Base-by-base conservation (phyloP, 2,888 invertebrate genomes). In the Ellobium chinense region DNA sequence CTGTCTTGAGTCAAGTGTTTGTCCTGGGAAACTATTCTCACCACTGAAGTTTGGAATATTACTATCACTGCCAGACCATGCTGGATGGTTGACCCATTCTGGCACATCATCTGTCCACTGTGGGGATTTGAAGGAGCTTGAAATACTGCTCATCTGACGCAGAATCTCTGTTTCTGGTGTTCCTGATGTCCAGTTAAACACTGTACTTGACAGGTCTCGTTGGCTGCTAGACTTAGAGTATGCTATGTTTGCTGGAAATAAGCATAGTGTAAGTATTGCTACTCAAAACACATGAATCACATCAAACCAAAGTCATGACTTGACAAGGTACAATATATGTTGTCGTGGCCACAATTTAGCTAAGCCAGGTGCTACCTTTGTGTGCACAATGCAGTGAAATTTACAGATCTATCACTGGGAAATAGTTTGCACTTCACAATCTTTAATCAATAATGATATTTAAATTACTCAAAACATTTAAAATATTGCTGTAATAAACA, bases 151-250 rank as follows among this genome's bases (percentile, higher is more conserved):
- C 14, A n/a, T n/a, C 7, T 27, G 9, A 7, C n/a, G 21, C 5
- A 60, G 5, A 5, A 60, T n/a, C 9, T 60, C 60, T 7, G 9
- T 60, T 24, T 60, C 60, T n/a, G n/a, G n/a, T n/a, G 7, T 7
- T 14, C 60, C 60, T 14, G 60, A 60, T n/a, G 60, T 60, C 60
- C 60, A 60, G 60, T 60, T 60, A 27, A 60, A 60, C 5, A 60
- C 60, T 24, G n/a, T 60, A 27, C 60, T 60, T 27, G n/a, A 21
- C n/a, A 60, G 27, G 21, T 60, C n/a, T 21, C 21, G 9, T 7
- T 24, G 27, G 7, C 27, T 21, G 60, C n/a, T n/a, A 14, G n/a
- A 7, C 27, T n/a, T 60, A n/a, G 60, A 14, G 27, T 60, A 60
- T 24, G 5, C 27, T 60, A n/a, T 27, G 7, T n/a, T 60, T 24